Conservation (phyloP, 2,113 vertebrate genomes). For the Forbesichthys agassizii region DNA sequence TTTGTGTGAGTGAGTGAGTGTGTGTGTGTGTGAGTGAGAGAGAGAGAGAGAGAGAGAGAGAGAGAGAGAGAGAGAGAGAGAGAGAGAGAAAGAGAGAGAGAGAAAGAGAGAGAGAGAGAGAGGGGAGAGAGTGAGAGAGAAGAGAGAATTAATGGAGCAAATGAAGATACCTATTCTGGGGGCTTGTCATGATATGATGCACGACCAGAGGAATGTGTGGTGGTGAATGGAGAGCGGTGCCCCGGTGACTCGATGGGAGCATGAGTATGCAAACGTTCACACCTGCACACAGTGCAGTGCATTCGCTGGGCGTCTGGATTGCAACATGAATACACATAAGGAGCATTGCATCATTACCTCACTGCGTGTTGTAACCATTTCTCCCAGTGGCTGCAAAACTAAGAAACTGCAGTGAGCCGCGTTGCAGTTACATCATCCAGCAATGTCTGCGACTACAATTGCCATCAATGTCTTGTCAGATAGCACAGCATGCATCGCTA, state of each 20-base stretch:
- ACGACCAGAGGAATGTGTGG: neutral
- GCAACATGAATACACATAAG: neutral
- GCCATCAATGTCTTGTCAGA: too few species aligned
- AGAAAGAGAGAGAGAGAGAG: neutral
- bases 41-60: constrained; percentile 17
- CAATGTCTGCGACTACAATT: too few species aligned
- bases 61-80: constrained; percentile 4
- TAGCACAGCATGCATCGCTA: too few species aligned
- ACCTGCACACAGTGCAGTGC: too few species aligned
- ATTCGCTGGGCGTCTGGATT: neutral
- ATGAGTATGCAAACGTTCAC: neutral
- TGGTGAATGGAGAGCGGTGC: neutral
- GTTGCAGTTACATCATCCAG: too few species aligned
- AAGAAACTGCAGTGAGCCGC: too few species aligned
- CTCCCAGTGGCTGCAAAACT: neutral
- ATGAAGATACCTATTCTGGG: neutral
- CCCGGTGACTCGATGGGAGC: neutral
- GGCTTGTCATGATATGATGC: too few species aligned
- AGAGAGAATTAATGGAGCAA: neutral
- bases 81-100: constrained; percentile 32
- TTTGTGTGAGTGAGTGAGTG: too few species aligned
- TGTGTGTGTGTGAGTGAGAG: too few species aligned
- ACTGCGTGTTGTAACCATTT: neutral
- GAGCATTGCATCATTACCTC: neutral
- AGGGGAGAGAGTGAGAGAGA: neutral